Percentiles rank a stretch among this genome's conserved stretches.
phyloP scores from a whole-genome alignment of 1,140 invertebrate species.

The Cydia pomonella region DNA sequence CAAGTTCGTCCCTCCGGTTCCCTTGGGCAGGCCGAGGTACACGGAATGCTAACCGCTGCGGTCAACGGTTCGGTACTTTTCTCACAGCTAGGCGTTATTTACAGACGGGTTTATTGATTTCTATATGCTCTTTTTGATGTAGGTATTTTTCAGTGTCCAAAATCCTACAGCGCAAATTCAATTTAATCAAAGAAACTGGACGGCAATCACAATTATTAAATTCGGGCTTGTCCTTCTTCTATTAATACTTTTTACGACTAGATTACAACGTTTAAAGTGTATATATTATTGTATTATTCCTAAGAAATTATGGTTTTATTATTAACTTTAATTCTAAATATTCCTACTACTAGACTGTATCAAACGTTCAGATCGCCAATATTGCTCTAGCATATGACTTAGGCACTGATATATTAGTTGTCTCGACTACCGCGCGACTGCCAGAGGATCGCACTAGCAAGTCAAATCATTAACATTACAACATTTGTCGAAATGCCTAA shows the following conservation, averaged over 20 bases:
- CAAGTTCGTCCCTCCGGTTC: slow-evolving; percentile 28
- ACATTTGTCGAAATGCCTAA: too few relatives aligned
- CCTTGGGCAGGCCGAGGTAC: slow-evolving; percentile 13
- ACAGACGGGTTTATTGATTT: slow-evolving; percentile 31
- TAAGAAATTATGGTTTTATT: too few relatives aligned
- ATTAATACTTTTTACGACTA: not conserved
- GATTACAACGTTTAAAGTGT: not conserved
- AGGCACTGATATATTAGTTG: not conserved
- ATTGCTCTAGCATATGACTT: not conserved
- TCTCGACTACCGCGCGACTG: too few relatives aligned
- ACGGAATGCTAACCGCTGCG: slow-evolving; percentile 27
- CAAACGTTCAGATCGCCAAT: not conserved
- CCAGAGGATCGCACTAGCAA: too few relatives aligned
- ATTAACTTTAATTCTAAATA: not conserved
- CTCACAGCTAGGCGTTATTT: slow-evolving; percentile 20
- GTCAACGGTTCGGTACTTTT: slow-evolving; percentile 22
- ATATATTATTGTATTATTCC: too few relatives aligned
- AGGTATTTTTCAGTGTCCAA: too few relatives aligned
- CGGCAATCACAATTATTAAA: too few relatives aligned
- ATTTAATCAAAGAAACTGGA: too few relatives aligned
- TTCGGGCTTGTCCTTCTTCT: too few relatives aligned
- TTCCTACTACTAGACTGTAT: not conserved
- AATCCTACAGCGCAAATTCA: too few relatives aligned
- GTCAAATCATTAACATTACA: too few relatives aligned
- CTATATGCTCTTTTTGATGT: not conserved